Conservation (phyloP, 2,888 invertebrate species). For the Nephrotoma appendiculata region DNA sequence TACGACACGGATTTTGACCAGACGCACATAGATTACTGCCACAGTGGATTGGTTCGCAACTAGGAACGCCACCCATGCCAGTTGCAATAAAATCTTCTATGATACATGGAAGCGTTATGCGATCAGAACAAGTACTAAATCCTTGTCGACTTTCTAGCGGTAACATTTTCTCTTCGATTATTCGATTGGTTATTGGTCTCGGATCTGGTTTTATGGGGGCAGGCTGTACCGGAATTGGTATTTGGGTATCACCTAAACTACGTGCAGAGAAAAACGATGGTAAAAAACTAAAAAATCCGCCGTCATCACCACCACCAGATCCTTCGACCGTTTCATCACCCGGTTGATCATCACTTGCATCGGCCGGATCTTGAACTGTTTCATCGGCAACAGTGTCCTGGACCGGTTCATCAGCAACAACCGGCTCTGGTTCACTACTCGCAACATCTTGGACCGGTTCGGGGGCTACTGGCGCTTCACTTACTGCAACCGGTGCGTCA, state of each 20-base stretch:
- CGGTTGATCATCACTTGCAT: constrained; percentile 7
- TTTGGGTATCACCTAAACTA: not conserved
- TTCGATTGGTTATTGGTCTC: not conserved
- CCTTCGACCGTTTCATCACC: constrained; percentile 34
- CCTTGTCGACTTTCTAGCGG: constrained; percentile 17
- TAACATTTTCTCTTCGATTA: constrained; percentile 6
- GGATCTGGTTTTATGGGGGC: not conserved
- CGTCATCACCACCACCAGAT: constrained; percentile 36
- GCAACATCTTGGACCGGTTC: not conserved
- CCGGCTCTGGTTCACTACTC: not conserved
- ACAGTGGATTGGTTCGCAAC: constrained; percentile 68
- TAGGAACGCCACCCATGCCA: constrained; percentile 35
- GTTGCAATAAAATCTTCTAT: constrained; percentile 68
- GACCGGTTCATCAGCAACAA: constrained; percentile 8
- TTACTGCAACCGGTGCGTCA: not conserved
- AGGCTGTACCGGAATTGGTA: not conserved
- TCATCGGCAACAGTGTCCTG: constrained; percentile 11
- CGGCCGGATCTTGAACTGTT: constrained; percentile 12
- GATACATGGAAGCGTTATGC: constrained; percentile 69
- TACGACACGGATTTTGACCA: constrained; percentile 34
- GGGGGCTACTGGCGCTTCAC: not conserved
- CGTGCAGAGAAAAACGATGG: constrained; percentile 8
- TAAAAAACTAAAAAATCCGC: constrained; percentile 9
- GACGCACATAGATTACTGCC: constrained; percentile 55
- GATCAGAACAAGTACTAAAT: constrained; percentile 43